Evolutionary conservation across 2,888 invertebrate genomes (phyloP).

Genomic region (Prenolepis imparis): DNA sequence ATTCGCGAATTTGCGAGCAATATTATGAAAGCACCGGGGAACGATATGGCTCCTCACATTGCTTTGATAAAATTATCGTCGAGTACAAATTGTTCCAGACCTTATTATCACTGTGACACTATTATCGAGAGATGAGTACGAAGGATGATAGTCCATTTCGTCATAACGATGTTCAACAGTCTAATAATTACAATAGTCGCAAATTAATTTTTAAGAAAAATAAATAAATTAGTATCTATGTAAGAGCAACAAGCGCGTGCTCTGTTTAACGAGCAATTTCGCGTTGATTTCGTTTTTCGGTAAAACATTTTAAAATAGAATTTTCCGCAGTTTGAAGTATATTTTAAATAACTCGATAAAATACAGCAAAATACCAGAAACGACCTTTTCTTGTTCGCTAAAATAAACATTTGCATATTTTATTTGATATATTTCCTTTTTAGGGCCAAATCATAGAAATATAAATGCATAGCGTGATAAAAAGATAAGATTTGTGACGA

Average conservation of each 20-base stretch:
- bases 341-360: background rate
- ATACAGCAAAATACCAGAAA: background rate
- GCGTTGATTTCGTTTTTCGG: background rate
- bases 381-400: background rate
- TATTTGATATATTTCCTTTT: background rate
- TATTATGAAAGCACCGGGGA: background rate
- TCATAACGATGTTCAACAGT: background rate
- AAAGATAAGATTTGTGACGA: background rate
- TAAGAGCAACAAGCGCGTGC: background rate
- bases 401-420: background rate
- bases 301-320: background rate
- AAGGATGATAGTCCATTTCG: background rate
- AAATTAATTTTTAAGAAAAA: background rate
- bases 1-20: background rate
- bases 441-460: background rate
- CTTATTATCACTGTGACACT: background rate
- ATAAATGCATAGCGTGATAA: conserved; percentile 10
- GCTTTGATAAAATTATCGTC: conserved; percentile 12
- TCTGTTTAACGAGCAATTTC: background rate
- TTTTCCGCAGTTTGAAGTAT: background rate
- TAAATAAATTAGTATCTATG: background rate
- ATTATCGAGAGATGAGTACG: background rate
- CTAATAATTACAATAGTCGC: background rate
- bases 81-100: background rate
- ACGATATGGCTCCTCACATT: background rate